Evolutionary conservation across 1,140 invertebrate species (phyloP).

Genomic region (Ganaspis sp.): DNA sequence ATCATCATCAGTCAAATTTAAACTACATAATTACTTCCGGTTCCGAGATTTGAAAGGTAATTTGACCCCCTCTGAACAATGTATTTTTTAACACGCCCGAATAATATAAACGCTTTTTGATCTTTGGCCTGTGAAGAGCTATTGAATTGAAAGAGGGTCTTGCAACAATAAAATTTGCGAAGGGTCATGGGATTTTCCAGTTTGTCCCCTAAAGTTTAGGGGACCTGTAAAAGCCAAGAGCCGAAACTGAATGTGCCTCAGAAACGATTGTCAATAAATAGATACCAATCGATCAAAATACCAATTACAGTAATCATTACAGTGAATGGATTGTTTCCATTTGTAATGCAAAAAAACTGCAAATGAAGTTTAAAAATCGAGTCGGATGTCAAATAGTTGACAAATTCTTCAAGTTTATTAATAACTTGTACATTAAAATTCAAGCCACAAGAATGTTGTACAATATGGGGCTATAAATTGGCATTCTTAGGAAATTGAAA

Average conservation of each 20-base stretch:
- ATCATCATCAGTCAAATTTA: not conserved
- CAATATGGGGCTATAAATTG: no score
- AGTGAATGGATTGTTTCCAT: no score
- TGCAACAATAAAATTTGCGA: constrained; percentile 6
- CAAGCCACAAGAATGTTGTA: no score
- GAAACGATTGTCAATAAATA: not conserved
- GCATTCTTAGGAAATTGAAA: no score
- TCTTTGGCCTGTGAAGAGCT: not conserved
- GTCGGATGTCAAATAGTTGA: no score
- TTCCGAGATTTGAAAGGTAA: constrained; percentile 4
- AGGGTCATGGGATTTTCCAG: not conserved
- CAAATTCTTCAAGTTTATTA: no score
- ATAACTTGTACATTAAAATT: no score
- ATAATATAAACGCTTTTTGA: not conserved
- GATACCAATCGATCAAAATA: not conserved
- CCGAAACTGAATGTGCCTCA: not conserved
- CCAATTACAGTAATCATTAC: no score
- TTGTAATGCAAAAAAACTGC: no score
- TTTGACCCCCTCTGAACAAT: not conserved
- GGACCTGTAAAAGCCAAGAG: not conserved
- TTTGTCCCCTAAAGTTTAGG: not conserved
- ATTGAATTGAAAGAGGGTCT: constrained; percentile 3
- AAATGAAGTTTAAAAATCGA: no score
- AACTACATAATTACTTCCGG: not conserved
- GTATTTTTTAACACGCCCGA: constrained; percentile 9